These are phyloP conservation scores for Antennarius maculatus DNA, from an alignment of 2,797 vertebrate genomes.

Conservation along the genomic window DNA sequence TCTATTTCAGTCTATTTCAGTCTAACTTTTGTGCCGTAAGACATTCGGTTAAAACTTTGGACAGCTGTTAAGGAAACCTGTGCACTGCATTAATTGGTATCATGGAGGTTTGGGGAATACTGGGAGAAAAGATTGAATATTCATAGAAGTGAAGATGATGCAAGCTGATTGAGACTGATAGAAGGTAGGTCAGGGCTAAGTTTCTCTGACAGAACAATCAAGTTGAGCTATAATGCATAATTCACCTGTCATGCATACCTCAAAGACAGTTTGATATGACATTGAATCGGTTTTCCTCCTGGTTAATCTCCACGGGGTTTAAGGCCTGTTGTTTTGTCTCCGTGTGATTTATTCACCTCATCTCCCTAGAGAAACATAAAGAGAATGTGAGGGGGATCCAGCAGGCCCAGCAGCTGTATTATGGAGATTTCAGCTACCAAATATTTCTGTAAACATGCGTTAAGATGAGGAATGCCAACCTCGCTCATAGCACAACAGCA, in stretches of 20 bases:
- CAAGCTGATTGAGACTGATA: conserved; percentile 25
- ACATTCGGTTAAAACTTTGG: conserved; percentile 32
- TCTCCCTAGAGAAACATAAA: conserved; percentile 36
- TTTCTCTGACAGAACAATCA: conserved; percentile 47
- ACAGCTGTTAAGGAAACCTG: conserved; percentile 6
- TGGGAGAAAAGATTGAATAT: conserved; percentile 11
- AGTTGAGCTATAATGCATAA: conserved; percentile 18
- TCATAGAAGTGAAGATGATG: conserved; percentile 5
- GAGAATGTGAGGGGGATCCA: conserved; percentile 30
- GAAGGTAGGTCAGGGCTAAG: conserved; percentile 20
- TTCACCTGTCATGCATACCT: conserved; percentile 18
- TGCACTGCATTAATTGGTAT: conserved; percentile 1
- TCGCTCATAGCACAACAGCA: conserved; percentile 62
- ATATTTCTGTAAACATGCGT: conserved; percentile 57
- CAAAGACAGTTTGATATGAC: conserved; percentile 12
- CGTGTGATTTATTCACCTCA: conserved; percentile 51
- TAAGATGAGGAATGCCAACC: conserved; percentile 62
- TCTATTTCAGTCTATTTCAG: no score
- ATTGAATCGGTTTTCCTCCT: conserved; percentile 34
- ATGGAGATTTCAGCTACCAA: conserved; percentile 65
- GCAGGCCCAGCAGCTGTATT: conserved; percentile 44
- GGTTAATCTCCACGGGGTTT: conserved; percentile 42
- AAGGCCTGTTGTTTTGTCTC: conserved; percentile 36
- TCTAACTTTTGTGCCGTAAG: conserved; percentile 21
- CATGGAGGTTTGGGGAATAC: conserved; percentile 1